Conservation (phyloP, 2,888 invertebrate species). For the Apodemia mormo region DNA sequence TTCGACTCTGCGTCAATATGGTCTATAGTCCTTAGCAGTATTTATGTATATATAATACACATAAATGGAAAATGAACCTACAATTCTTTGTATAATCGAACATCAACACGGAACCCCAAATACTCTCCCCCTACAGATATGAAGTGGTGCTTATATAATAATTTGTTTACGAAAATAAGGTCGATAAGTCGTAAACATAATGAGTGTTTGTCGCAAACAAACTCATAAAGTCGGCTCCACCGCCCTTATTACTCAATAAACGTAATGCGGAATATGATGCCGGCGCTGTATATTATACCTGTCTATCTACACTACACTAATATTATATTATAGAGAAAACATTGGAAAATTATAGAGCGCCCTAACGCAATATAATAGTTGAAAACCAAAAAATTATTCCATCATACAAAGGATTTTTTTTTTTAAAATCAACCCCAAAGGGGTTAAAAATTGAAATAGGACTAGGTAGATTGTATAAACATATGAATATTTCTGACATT, state of each 20-base stretch:
- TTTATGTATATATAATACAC: too few relatives aligned
- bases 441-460: too few relatives aligned
- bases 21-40: too few relatives aligned
- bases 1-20: too few relatives aligned
- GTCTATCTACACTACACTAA: background rate
- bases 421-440: too few relatives aligned
- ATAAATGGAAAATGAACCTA: too few relatives aligned
- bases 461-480: too few relatives aligned
- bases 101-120: background rate
- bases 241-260: conserved; percentile 10
- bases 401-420: too few relatives aligned
- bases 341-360: too few relatives aligned
- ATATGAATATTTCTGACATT: too few relatives aligned
- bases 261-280: conserved; percentile 11
- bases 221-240: conserved; percentile 5
- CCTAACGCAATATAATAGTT: too few relatives aligned
- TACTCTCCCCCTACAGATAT: background rate
- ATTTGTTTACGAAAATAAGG: conserved; percentile 16
- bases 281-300: background rate
- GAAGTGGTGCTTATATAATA: conserved; percentile 13
- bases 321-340: background rate
- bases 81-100: background rate
- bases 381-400: too few relatives aligned
- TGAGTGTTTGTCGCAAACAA: conserved; percentile 15
- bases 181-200: conserved; percentile 18